A percentile compares a stretch with the other conserved stretches of the same genome.
Conservation (phyloP, 2,888 invertebrate species). For the Doris montereyensis region DNA sequence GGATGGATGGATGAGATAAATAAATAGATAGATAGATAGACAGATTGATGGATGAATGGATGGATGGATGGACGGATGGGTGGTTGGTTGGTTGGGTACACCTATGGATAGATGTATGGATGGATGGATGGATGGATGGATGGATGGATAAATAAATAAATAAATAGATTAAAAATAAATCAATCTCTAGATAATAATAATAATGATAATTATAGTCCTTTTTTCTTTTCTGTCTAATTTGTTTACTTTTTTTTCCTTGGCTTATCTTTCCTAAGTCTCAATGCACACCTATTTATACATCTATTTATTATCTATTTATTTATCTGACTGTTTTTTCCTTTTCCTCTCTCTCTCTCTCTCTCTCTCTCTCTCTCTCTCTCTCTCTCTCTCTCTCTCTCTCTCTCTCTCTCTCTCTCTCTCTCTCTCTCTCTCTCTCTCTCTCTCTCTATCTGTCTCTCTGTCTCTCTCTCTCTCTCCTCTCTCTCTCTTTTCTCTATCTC, state of each 20-base stretch:
- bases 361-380: constrained; percentile 1
- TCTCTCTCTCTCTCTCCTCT: constrained; percentile 15
- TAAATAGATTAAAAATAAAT: too few relatives aligned
- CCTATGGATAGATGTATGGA: too few relatives aligned
- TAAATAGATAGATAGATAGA: too few relatives aligned
- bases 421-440: too few relatives aligned
- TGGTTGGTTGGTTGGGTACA: too few relatives aligned
- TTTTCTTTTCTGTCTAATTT: not conserved
- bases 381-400: constrained; percentile 21
- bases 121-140: too few relatives aligned
- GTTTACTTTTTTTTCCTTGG: not conserved
- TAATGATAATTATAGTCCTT: not conserved
- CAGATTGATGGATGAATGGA: too few relatives aligned
- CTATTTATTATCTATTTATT: not conserved
- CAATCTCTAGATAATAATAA: too few relatives aligned
- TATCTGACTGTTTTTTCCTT: constrained; percentile 7
- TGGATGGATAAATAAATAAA: too few relatives aligned
- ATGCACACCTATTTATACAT: not conserved
- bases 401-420: constrained; percentile 22
- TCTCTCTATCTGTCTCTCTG: too few relatives aligned
- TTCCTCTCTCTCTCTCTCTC: constrained; percentile 20
- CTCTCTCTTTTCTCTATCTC: constrained; percentile 16
- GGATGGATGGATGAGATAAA: too few relatives aligned
- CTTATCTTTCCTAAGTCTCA: not conserved
- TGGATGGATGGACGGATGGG: too few relatives aligned